Base-by-base conservation (phyloP, 2,888 invertebrate genomes). In the Lampropteryx suffumata region DNA sequence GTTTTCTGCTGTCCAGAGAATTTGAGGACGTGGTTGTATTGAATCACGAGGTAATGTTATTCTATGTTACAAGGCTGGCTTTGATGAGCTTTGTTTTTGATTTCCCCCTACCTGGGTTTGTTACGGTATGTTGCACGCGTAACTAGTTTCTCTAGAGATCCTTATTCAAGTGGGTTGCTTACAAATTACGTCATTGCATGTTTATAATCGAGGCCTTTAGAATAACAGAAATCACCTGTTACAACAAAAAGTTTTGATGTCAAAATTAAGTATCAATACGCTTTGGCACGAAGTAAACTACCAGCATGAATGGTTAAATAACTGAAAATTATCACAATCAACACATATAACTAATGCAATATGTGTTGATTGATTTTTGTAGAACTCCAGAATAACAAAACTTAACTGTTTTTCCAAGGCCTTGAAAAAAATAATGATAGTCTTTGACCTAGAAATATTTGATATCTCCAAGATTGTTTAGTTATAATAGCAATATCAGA, bases 41-140 rank as follows among this genome's bases (percentile, higher is more conserved):
- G 26, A 10, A 34, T 29, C 21, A n/a, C 8, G 32, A 17, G 17
- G 17, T 17, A 42, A 27, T 40, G 30, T 43, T 44, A 17, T 55
- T 53, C 49, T 45, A 56, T 55, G 50, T 49, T 24, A 43, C 12
- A 59, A 57, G 27, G 14, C n/a, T 34, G 12, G 35, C 6, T 7
- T 33, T 50, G 37, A 61, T 69, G 65, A 67, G 60, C 47, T 52
- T 63, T 74, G 69, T 72, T 74, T 71, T 69, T 57, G 65, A 70
- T 69, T 70, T 69, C 63, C 63, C 66, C 46, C 57, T 62, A 62
- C 56, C 61, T 62, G 64, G 67, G 9, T 36, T 27, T 72, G 71
- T 74, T 72, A 57, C 57, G 50, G 61, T n/a, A n/a, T n/a, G n/a
- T 67, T 67, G 55, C 63, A 55, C 44, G 48, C 59, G 60, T 51